A percentile compares a stretch with the other conserved stretches of the same genome.
Conservation (phyloP, 2,888 invertebrate genomes). For the Rapana venosa region DNA sequence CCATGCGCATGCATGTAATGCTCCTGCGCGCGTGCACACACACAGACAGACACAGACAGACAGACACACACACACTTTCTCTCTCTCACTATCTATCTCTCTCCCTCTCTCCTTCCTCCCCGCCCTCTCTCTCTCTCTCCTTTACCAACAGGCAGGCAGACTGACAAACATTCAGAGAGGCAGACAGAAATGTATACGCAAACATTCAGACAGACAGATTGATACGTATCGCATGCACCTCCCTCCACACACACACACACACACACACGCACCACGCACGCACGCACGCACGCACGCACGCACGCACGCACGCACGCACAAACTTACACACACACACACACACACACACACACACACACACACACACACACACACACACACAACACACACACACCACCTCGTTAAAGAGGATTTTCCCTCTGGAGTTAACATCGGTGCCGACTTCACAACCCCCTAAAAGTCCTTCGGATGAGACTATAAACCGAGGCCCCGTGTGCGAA, state of each 20-base stretch:
- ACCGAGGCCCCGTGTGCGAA: too few species aligned
- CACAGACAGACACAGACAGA: background rate
- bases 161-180: background rate
- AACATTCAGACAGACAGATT: background rate
- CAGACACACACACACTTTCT: background rate
- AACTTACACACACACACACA: background rate
- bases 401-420: too few species aligned
- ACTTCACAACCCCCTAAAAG: too few species aligned
- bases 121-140: too few species aligned
- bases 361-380: background rate
- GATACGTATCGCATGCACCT: background rate
- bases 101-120: too few species aligned
- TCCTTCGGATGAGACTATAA: too few species aligned
- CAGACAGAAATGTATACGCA: background rate
- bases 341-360: slow-evolving; percentile 18
- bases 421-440: too few species aligned
- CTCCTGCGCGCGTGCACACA: background rate
- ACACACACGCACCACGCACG: background rate
- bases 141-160: too few species aligned
- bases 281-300: background rate
- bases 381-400: too few species aligned
- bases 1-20: too few species aligned
- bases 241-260: background rate
- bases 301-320: background rate
- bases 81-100: too few species aligned